Conservation (phyloP, 2,113 vertebrate species). For the Daubentonia madagascariensis region DNA sequence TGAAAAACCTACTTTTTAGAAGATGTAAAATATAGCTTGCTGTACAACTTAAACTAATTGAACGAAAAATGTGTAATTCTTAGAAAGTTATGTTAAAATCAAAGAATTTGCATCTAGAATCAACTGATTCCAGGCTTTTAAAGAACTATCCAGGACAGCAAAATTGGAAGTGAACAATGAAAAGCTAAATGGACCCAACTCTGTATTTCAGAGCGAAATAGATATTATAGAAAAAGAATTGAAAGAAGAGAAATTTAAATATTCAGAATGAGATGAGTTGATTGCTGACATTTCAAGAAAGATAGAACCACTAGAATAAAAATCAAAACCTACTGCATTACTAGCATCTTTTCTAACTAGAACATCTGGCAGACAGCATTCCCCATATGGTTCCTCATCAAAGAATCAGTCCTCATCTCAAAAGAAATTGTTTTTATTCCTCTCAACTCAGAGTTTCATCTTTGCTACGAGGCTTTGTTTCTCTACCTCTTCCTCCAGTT, state of each 20-base stretch:
- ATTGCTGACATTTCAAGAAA: slow-evolving; percentile 10
- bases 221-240: background rate
- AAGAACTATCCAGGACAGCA: background rate
- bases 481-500: background rate
- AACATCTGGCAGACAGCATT: background rate
- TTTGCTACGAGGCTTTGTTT: background rate
- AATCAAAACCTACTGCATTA: background rate
- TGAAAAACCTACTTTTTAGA: background rate
- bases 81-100: background rate
- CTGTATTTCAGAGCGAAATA: background rate
- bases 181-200: background rate
- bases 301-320: background rate
- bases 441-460: background rate
- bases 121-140: background rate
- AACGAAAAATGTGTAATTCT: slow-evolving; percentile 13
- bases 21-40: background rate
- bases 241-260: background rate
- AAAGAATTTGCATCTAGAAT: background rate
- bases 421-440: background rate
- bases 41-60: background rate
- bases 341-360: background rate
- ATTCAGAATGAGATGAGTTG: background rate
- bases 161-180: background rate
- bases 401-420: background rate
- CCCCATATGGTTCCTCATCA: background rate